These are phyloP conservation scores for Stenodema calcarata DNA, from an alignment of 2,888 invertebrate genomes.

Conservation along the genomic window DNA sequence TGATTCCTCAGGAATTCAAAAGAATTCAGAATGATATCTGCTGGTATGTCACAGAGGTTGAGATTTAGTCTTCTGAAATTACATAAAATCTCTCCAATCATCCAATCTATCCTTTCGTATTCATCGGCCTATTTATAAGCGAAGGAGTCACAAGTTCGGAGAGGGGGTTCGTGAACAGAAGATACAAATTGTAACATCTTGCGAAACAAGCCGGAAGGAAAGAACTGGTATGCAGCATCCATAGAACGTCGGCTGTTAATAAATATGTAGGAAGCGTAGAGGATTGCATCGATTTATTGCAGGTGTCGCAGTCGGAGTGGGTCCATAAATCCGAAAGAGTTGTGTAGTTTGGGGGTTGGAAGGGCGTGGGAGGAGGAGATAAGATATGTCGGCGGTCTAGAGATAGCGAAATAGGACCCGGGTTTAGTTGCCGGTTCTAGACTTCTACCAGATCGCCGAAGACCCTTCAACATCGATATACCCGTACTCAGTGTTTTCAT, in stretches of 20 bases:
- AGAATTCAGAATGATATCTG: too few species aligned
- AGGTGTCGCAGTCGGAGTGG: conserved; percentile 31
- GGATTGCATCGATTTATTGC: conserved; percentile 32
- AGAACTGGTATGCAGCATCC: not conserved
- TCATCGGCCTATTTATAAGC: not conserved
- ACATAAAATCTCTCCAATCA: too few species aligned
- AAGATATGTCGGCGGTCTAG: not conserved
- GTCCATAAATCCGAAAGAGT: conserved; percentile 33
- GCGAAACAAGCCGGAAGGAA: not conserved
- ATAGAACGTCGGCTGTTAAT: conserved; percentile 14
- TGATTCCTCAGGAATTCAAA: too few species aligned
- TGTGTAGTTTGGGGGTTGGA: not conserved
- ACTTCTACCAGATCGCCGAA: not conserved
- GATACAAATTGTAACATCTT: conserved; percentile 11
- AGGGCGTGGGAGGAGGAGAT: not conserved
- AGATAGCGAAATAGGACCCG: not conserved
- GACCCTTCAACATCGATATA: too few species aligned
- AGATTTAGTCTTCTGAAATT: too few species aligned
- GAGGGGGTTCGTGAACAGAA: not conserved
- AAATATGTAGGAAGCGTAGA: conserved; percentile 28
- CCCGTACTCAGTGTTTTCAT: too few species aligned
- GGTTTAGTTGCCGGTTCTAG: not conserved
- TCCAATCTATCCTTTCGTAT: not conserved
- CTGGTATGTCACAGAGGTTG: too few species aligned
- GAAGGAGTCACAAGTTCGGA: not conserved